Evolutionary conservation across 2,797 vertebrate species (phyloP).

Genomic region (Zalophus californianus): DNA sequence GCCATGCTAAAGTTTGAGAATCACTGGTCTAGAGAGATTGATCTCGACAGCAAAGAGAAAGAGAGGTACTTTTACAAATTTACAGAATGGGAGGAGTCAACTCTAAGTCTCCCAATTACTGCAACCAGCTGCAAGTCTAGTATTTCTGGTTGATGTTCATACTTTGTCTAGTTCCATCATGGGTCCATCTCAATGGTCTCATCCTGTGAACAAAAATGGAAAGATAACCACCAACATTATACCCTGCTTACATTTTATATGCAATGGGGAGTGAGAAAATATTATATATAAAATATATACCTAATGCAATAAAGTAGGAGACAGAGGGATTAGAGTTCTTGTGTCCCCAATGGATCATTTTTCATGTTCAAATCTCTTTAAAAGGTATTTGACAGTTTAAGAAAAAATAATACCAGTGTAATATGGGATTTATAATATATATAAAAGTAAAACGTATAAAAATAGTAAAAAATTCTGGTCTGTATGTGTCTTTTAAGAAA

Average conservation of each 20-base stretch:
- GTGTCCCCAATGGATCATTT: not conserved
- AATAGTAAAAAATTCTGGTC: not conserved
- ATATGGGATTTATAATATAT: not conserved
- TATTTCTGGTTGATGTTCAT: not conserved
- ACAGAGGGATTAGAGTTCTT: not conserved
- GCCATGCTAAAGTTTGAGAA: not conserved
- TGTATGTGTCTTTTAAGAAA: not conserved
- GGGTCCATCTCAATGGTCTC: not conserved
- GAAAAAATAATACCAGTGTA: not conserved
- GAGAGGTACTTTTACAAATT: not conserved
- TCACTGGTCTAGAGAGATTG: not conserved
- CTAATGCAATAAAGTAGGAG: not conserved
- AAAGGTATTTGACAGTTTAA: not conserved
- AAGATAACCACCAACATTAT: not conserved
- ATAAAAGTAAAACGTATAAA: not conserved
- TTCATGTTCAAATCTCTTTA: not conserved
- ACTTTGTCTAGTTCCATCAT: not conserved
- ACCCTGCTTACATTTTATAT: not conserved
- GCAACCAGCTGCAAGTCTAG: not conserved
- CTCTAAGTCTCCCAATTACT: not conserved
- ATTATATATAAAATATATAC: not conserved
- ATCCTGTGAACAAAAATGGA: not conserved
- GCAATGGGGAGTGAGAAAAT: not conserved
- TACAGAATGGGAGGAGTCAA: not conserved
- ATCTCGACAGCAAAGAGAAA: not conserved